Percentiles rank a stretch among this genome's conserved stretches.
Conservation (phyloP, 2,797 vertebrate genomes). For the Delichon dasypus region DNA sequence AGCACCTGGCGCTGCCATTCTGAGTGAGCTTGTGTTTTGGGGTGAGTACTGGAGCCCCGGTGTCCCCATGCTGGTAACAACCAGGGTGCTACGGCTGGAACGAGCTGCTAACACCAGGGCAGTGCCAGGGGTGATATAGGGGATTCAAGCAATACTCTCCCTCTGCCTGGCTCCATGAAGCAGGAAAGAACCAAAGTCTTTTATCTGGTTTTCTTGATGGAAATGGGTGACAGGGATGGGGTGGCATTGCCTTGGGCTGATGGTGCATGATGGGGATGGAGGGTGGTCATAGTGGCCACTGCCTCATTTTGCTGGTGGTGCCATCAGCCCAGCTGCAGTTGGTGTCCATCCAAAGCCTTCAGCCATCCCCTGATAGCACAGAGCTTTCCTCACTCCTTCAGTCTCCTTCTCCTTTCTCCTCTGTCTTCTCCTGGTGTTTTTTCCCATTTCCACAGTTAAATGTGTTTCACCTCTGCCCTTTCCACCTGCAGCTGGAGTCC, state of each 20-base stretch:
- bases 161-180: background rate
- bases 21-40: background rate
- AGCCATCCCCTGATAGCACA: background rate
- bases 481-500: background rate
- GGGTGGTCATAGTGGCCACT: background rate
- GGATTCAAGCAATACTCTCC: background rate
- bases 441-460: background rate
- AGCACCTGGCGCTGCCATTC: rapidly evolving
- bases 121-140: background rate
- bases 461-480: background rate
- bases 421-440: background rate
- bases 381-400: background rate
- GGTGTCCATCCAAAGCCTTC: background rate
- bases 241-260: background rate
- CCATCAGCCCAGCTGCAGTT: background rate
- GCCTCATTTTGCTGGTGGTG: background rate
- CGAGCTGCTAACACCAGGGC: background rate
- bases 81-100: background rate
- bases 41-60: background rate
- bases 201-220: background rate
- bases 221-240: background rate
- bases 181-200: background rate
- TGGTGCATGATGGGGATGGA: background rate
- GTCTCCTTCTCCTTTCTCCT: background rate
- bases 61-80: background rate